phyloP scores from a whole-genome alignment of 2,113 vertebrate species.

The human region GRCh38 chr4:75731501-75732000 shows the following conservation, averaged over 20 bases:
- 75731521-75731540: no score
- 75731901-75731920: background rate
- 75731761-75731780: constrained; percentile 40
- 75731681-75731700: background rate
- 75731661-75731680: background rate
- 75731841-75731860: background rate
- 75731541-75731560: no score
- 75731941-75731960: no score
- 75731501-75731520: no score
- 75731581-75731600: background rate
- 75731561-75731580: background rate
- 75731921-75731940: no score
- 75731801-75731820: background rate
- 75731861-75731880: constrained; percentile 8
- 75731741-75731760: background rate
- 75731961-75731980: no score
- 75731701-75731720: constrained; percentile 12
- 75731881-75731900: background rate
- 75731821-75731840: constrained; percentile 22
- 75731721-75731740: background rate
- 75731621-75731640: background rate
- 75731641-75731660: constrained; percentile 33
- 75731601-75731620: background rate
- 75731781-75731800: background rate
- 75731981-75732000: no score